Percentiles rank a stretch among this genome's conserved stretches.
These are phyloP conservation scores for Scaptomyza polygonia DNA, from an alignment of 2,888 invertebrate species.

Conservation along the genomic window DNA sequence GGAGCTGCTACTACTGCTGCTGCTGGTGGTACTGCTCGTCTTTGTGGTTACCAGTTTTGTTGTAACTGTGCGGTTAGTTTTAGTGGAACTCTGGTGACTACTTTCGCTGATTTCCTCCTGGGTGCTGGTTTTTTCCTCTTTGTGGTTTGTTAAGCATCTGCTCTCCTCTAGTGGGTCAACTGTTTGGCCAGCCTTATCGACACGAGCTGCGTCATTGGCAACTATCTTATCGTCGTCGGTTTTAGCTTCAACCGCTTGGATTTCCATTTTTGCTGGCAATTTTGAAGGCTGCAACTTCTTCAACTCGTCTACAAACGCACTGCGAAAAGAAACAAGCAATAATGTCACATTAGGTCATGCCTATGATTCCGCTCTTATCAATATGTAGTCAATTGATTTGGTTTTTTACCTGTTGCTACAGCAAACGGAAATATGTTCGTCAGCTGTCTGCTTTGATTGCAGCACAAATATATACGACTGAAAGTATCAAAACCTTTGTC, in stretches of 20 bases:
- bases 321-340: slow-evolving; percentile 32
- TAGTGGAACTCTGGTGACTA: slow-evolving; percentile 38
- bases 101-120: slow-evolving; percentile 33
- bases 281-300: slow-evolving; percentile 72
- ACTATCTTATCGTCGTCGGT: slow-evolving; percentile 60
- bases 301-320: slow-evolving; percentile 82
- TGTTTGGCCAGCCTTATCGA: slow-evolving; percentile 34
- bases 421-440: slow-evolving; percentile 44
- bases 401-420: slow-evolving; percentile 48
- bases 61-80: slow-evolving; percentile 57
- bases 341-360: slow-evolving; percentile 55
- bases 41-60: slow-evolving; percentile 65
- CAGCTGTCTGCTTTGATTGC: slow-evolving; percentile 14
- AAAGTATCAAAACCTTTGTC: slow-evolving; percentile 47
- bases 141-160: slow-evolving; percentile 35
- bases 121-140: slow-evolving; percentile 8
- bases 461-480: slow-evolving; percentile 1
- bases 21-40: slow-evolving; percentile 50
- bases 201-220: slow-evolving; percentile 47
- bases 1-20: slow-evolving; percentile 23
- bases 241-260: slow-evolving; percentile 24
- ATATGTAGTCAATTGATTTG: slow-evolving; percentile 60
- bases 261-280: slow-evolving; percentile 63
- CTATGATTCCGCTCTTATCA: slow-evolving; percentile 58
- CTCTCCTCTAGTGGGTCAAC: slow-evolving; percentile 29